A percentile compares a stretch with the other conserved stretches of the same genome.
phyloP scores from a whole-genome alignment of 1,140 invertebrate genomes.

The Amyelois transitella region DNA sequence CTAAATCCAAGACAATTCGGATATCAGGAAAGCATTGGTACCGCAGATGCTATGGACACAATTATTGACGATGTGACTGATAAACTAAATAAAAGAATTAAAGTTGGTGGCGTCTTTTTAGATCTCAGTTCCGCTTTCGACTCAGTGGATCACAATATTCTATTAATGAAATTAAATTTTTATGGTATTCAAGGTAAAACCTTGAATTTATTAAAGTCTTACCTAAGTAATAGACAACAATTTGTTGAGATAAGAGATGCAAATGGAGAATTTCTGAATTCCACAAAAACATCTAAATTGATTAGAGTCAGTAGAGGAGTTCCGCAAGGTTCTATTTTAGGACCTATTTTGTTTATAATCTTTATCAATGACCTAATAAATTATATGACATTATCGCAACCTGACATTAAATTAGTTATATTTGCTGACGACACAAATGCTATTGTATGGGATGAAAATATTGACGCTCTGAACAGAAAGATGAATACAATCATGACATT shows the following conservation, averaged over 20 bases:
- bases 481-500: not conserved
- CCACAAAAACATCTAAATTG: constrained; percentile 1
- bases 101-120: constrained; percentile 5
- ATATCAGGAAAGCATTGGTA: constrained; percentile 1
- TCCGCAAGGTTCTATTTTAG: not conserved
- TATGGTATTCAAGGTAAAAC: constrained; percentile 10
- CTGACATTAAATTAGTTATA: constrained; percentile 4
- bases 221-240: constrained; percentile 12
- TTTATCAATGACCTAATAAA: not conserved
- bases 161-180: constrained; percentile 7
- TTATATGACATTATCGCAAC: constrained; percentile 6
- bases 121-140: constrained; percentile 15
- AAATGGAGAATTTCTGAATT: not conserved
- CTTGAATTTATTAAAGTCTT: constrained; percentile 1
- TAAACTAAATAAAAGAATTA: constrained; percentile 8
- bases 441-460: not conserved
- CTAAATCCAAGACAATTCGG: constrained; percentile 7
- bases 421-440: not conserved
- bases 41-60: constrained; percentile 1
- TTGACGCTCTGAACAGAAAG: constrained; percentile 1
- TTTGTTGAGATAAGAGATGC: constrained; percentile 9
- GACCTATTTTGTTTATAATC: constrained; percentile 3
- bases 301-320: constrained; percentile 3
- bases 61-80: not conserved
- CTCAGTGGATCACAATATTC: constrained; percentile 2